Percentiles rank a stretch among this genome's conserved stretches.
These are phyloP conservation scores for Ispidina picta DNA, from an alignment of 2,797 vertebrate species.

Conservation along the genomic window DNA sequence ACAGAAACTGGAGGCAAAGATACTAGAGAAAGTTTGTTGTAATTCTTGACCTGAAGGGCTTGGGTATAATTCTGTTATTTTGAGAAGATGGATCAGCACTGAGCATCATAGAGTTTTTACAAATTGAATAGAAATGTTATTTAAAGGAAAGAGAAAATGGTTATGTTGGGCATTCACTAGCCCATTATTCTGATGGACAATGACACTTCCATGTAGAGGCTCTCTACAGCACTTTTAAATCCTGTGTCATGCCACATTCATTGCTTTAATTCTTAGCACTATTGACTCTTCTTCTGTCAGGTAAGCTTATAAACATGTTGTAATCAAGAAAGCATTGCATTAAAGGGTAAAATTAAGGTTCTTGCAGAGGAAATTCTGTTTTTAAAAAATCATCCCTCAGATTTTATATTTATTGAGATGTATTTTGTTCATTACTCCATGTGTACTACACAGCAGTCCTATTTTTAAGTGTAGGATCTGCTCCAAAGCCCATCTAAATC, in stretches of 20 bases:
- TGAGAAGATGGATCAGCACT: conserved; percentile 25
- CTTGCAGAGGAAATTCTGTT: not conserved
- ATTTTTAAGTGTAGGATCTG: not conserved
- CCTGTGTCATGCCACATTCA: not conserved
- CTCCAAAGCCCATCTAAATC: not conserved
- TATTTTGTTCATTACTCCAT: not conserved
- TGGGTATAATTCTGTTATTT: conserved; percentile 44
- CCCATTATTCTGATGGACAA: not conserved
- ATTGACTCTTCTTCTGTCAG: not conserved
- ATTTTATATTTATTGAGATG: not conserved
- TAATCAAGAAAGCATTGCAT: not conserved
- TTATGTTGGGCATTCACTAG: not conserved
- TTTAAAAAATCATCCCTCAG: not conserved
- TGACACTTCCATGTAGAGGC: not conserved
- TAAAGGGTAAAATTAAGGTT: not conserved
- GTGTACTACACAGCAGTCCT: not conserved
- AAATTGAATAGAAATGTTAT: not conserved
- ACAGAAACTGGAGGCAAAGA: conserved; percentile 35
- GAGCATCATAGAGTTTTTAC: conserved; percentile 1
- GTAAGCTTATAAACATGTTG: not conserved
- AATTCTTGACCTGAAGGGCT: conserved; percentile 51
- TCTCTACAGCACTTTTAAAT: not conserved
- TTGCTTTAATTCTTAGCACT: not conserved
- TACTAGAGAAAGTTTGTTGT: conserved; percentile 58
- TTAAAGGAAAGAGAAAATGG: not conserved